Evolutionary conservation across 92 coral and sea anemone genomes (phyloP), one percentile per base, ranked within the genome.

Genomic region (Epizoanthus illoricatus): DNA sequence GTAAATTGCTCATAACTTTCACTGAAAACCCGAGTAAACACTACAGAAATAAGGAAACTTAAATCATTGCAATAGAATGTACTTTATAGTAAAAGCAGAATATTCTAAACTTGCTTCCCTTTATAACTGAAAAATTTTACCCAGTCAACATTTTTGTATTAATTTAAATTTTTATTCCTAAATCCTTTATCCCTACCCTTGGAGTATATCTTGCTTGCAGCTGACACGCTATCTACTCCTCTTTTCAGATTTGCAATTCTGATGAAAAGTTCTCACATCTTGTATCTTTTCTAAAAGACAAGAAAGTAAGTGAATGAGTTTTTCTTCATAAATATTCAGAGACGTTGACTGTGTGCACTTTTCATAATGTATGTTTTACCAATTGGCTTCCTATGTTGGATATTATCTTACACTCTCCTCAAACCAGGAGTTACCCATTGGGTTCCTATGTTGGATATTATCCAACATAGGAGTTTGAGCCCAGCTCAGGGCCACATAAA

Each of bases 251-350:
- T 65, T 94, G 97, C 71, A 87, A 83, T 84, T 84, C 95, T 58
- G 89, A 90, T 20, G 93, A 88, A 76, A 95, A 93, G 86, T 89
- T 95, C 61, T 93, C 98, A 57, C 88, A 79, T 47, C 88, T 95
- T 15, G 91, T 91, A 70, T 65, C 94, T 40, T 91, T 95, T 55
- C 86, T 95, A 7, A 91, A 85, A 79, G 88, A 87, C 24, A 89
- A 92, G 16, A 93, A 95, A 87, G 98, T 95, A 85, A 74, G 87
- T 73, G 16, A n/a, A 10, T 13, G 36, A 16, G 4, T 5, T 28
- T 3, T 36, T 62, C 57, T 9, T 0, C 2, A 10, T 2, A 24
- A 33, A 67, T 40, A 11, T 23, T 76, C 9, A 0, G 9, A 23
- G 47, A 21, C 2, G 5, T 21, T 41, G 42, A 41, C 42, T 36